Base-by-base conservation (phyloP, 2,888 invertebrate species). In the Deladenus siricidicola region DNA sequence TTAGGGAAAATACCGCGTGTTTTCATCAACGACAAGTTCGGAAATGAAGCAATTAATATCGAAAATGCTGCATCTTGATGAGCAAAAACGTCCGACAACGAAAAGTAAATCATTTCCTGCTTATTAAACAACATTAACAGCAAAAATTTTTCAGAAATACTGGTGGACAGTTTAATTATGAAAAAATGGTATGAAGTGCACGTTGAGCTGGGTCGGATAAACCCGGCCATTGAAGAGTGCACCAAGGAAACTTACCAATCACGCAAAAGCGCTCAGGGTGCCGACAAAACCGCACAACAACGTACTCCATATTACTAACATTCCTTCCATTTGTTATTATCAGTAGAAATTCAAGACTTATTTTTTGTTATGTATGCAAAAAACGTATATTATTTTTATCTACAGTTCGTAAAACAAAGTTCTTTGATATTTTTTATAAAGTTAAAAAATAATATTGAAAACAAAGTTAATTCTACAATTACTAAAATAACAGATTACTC, bases 161-260 rank as follows among this genome's bases (percentile, higher is more conserved):
- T 60, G 4, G 43, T 49, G n/a, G 29, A 48, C 24, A 42, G 58
- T 29, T 45, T 60, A 34, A 48, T 60, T 23, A 30, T 60, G 8
- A 58, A 58, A 42, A 60, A 60, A 42, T 60, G 60, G 60, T 55
- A 49, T 24, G 60, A 60, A 59, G 45, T 60, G 17, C 60, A 60
- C 34, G 23, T 29, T 1, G 56, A 60, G 28, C 49, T 60, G 24
- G 58, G 58, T 42, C 30, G 49, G 19, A 29, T 57, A 49, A 1
- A 57, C 2, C 19, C 30, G 30, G 14, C 29, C 52, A 57, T 57
- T 29, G 57, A 57, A 39, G 19, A 47, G 42, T 57, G 48, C 17
- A 57, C 57, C 10, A 48, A 50, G 19, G 57, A 57, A 19, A 57
- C 57, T 24, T 26, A 48, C 17, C 24, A 23, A 44, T 21, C 23